Conservation (phyloP, 2,888 invertebrate species). For the Ectemnius cavifrons region DNA sequence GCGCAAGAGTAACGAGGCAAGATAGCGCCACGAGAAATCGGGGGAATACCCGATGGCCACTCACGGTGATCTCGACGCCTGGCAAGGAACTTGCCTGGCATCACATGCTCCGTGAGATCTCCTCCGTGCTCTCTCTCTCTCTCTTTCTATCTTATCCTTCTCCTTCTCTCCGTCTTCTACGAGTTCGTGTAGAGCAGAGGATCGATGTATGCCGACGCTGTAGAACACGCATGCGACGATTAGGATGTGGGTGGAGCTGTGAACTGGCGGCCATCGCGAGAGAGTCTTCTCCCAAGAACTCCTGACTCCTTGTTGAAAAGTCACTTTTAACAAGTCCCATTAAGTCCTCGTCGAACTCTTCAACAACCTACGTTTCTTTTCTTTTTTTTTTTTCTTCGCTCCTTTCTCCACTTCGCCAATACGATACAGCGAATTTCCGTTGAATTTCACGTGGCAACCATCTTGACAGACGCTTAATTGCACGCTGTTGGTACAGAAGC, state of each 20-base stretch:
- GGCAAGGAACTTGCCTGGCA: slow-evolving; percentile 32
- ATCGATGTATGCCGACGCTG: slow-evolving; percentile 50
- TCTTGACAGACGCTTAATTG: slow-evolving; percentile 35
- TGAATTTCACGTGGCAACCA: slow-evolving; percentile 34
- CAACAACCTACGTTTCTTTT: background rate
- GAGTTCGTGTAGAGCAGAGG: slow-evolving; percentile 36
- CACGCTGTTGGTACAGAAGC: slow-evolving; percentile 16
- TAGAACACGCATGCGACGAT: slow-evolving; percentile 62
- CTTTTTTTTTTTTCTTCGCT: background rate
- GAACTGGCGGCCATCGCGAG: slow-evolving; percentile 54
- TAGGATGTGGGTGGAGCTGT: slow-evolving; percentile 60
- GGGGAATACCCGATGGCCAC: slow-evolving; percentile 20
- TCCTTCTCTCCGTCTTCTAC: slow-evolving; percentile 7
- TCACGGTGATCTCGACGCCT: slow-evolving; percentile 56
- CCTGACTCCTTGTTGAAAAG: slow-evolving; percentile 4
- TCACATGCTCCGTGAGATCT: slow-evolving; percentile 4
- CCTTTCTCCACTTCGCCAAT: slow-evolving; percentile 11
- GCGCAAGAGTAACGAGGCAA: background rate
- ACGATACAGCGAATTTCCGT: slow-evolving; percentile 29
- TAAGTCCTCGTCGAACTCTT: background rate
- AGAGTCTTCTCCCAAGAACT: slow-evolving; percentile 28
- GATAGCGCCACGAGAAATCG: slow-evolving; percentile 28
- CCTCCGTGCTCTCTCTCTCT: slow-evolving; percentile 9
- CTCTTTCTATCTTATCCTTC: slow-evolving; percentile 8
- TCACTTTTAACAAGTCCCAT: slow-evolving; percentile 13